Evolutionary conservation across 1,140 invertebrate genomes (phyloP).

Genomic region (Drosophila suzukii): DNA sequence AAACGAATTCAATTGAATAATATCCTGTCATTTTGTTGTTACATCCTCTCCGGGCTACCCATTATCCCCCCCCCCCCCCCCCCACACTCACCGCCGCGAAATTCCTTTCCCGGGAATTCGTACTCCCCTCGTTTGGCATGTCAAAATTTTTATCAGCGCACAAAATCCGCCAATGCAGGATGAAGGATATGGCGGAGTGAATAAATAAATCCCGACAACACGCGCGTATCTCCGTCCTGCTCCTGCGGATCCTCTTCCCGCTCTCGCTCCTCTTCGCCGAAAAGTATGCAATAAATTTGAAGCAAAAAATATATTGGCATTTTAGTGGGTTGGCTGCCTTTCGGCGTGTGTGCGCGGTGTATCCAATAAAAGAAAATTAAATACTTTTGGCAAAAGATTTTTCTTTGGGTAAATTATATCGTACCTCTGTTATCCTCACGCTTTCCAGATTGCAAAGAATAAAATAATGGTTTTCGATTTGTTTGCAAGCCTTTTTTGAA

Average conservation of each 20-base stretch:
- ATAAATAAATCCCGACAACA: conserved; percentile 75
- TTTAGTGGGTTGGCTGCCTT: conserved; percentile 64
- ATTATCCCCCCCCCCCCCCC: conserved; percentile 19
- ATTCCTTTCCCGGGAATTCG: neutral
- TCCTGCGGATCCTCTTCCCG: neutral
- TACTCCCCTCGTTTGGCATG: conserved; percentile 53
- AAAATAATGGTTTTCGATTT: too few species aligned
- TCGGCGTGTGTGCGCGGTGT: conserved; percentile 21
- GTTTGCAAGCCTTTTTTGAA: too few species aligned
- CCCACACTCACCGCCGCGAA: neutral
- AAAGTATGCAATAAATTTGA: conserved; percentile 76
- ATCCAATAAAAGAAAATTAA: conserved; percentile 72
- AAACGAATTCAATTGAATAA: conserved; percentile 83
- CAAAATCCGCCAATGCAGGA: conserved; percentile 63
- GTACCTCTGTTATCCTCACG: neutral
- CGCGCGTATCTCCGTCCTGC: conserved; percentile 15
- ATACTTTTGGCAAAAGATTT: conserved; percentile 60
- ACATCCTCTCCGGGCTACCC: conserved; percentile 41
- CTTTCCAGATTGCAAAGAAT: neutral
- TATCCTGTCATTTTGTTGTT: conserved; percentile 80
- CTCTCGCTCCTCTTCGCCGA: conserved; percentile 8
- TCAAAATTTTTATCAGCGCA: conserved; percentile 76
- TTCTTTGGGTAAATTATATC: conserved; percentile 22
- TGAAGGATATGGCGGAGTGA: conserved; percentile 63
- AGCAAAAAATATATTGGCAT: conserved; percentile 77